phyloP scores from a whole-genome alignment of 2,113 vertebrate genomes.

The Romanogobio albipinnatus region DNA sequence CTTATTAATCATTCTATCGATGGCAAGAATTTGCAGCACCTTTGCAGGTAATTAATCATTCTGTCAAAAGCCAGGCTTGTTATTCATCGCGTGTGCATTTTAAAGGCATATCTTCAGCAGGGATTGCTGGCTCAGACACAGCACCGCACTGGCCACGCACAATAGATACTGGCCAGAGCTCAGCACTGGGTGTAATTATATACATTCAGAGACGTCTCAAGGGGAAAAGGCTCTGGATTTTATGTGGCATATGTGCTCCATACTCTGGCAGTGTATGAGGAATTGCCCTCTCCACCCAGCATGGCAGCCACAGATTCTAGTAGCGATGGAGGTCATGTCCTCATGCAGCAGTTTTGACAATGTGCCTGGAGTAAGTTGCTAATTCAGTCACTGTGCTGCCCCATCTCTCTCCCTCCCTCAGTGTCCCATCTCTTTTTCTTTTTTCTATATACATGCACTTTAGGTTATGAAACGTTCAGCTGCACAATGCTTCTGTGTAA shows the following conservation, averaged over 20 bases:
- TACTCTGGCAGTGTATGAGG: not conserved
- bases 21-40: conserved; percentile 67
- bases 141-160: not conserved
- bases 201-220: conserved; percentile 24
- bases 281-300: conserved; percentile 20
- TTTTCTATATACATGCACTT: not conserved
- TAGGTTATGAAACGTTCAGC: conserved; percentile 24
- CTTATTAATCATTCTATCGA: conserved; percentile 69
- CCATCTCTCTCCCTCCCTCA: conserved; percentile 35
- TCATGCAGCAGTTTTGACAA: conserved; percentile 57
- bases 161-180: conserved; percentile 39
- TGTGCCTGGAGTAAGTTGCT: conserved; percentile 57
- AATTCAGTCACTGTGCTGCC: conserved; percentile 57
- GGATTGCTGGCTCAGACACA: conserved; percentile 36
- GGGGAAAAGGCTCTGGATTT: conserved; percentile 25
- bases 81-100: conserved; percentile 61
- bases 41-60: conserved; percentile 72
- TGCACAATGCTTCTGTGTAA: conserved; percentile 53
- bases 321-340: conserved; percentile 58
- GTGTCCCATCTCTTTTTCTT: conserved; percentile 33
- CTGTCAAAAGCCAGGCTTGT: conserved; percentile 67
- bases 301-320: conserved; percentile 42
- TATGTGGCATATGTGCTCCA: conserved; percentile 23
- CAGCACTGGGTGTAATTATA: conserved; percentile 50
- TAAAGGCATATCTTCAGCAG: conserved; percentile 44